A percentile compares a stretch with the other conserved stretches of the same genome.
These are phyloP conservation scores for Alca torda DNA, from an alignment of 2,797 vertebrate genomes.

Conservation along the genomic window DNA sequence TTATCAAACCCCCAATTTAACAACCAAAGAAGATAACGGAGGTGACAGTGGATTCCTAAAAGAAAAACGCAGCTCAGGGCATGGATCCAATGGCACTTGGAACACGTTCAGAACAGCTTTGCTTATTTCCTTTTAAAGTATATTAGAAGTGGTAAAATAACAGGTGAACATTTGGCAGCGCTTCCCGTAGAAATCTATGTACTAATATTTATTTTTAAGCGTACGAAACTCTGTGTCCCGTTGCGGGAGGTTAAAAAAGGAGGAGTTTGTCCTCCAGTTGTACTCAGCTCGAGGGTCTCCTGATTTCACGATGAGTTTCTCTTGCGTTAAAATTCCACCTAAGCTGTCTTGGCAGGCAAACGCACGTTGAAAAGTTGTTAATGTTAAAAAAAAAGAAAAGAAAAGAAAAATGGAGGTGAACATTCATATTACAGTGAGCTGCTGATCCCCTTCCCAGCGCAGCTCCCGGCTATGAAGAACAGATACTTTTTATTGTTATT, in stretches of 20 bases:
- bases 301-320: background rate
- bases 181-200: background rate
- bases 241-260: background rate
- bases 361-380: background rate
- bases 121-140: background rate
- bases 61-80: background rate
- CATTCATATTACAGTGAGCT: conserved; percentile 48
- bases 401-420: background rate
- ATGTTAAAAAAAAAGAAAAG: background rate
- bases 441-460: conserved; percentile 45
- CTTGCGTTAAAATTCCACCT: background rate
- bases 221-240: background rate
- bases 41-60: background rate
- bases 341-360: background rate
- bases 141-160: background rate
- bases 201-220: background rate
- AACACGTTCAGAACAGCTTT: background rate
- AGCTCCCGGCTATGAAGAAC: conserved; percentile 10
- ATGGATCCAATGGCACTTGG: background rate
- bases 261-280: background rate
- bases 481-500: background rate
- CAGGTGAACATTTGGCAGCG: background rate
- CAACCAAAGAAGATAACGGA: background rate
- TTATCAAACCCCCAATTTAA: background rate
- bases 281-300: background rate